Evolutionary conservation across 2,888 invertebrate genomes (phyloP), one percentile per base, ranked within the genome.

Genomic region (Drosophila subsilvestris): DNA sequence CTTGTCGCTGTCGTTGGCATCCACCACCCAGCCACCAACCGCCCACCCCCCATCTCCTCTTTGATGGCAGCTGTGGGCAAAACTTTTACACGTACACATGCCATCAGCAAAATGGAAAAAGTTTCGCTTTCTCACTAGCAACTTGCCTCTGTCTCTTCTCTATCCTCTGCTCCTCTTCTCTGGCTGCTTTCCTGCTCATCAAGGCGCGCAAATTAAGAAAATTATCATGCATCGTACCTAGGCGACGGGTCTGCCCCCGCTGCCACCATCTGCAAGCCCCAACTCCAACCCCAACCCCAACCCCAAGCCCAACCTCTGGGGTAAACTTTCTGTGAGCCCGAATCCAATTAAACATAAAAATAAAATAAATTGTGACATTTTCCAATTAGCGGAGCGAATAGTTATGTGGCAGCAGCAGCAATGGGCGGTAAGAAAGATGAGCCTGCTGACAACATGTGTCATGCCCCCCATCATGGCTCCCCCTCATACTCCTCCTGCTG

Each of bases 311-410:
- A 14, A 12, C 37, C 37, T 7, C 22, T 37, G 62, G 51, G 51
- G 27, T 37, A 63, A 83, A 80, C 50, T 78, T 82, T 75, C 53
- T 44, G 42, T 69, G 59, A 57, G 79, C 76, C 71, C 67, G 70
- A 80, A 86, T 83, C 85, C 85, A 85, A 85, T 85, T 85, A 85
- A 85, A 85, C 79, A 85, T 83, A 85, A 86, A 85, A 85, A 85
- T 86, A 76, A 86, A 88, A 85, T 88, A 83, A 80, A 85, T 79
- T 85, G 88, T 85, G 85, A 85, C 85, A 85, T 74, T 88, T 85
- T 85, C 85, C 85, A 85, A 85, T 85, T 85, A 85, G 88, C 80
- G 83, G 69, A 70, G 80, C 83, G 82, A 74, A 77, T 86, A 88
- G 83, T 76, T 65, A 61, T 8, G 17, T 10, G 48, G 27, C 58